Evolutionary conservation across 2,797 vertebrate species (phyloP).

Genomic region (Alectoris magna): DNA sequence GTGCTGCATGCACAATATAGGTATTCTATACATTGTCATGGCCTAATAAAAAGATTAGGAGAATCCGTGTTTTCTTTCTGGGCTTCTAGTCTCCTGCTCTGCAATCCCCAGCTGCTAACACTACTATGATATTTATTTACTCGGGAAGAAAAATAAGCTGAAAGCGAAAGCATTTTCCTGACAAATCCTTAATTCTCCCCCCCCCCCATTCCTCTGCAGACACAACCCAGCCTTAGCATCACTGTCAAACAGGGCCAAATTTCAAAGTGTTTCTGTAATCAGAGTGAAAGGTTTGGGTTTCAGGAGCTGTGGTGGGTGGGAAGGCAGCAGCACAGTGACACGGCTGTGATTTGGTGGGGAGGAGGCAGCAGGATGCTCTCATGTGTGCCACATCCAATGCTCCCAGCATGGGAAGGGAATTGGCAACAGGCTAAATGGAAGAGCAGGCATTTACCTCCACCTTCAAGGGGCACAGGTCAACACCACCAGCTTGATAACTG

Average conservation of each 20-base stretch:
- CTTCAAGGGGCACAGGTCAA: background rate
- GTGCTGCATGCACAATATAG: background rate
- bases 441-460: background rate
- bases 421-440: background rate
- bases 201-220: background rate
- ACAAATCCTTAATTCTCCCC: background rate
- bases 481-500: background rate
- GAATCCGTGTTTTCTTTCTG: background rate
- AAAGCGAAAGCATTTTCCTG: background rate
- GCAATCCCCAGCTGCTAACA: background rate
- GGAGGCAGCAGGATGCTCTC: background rate
- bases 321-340: background rate
- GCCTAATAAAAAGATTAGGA: background rate
- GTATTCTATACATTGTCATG: background rate
- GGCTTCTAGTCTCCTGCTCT: background rate
- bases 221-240: background rate
- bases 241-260: background rate
- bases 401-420: accelerated
- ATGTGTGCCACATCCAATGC: too few species aligned
- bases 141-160: background rate
- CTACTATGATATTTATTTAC: background rate
- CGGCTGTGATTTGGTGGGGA: background rate
- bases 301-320: accelerated
- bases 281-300: background rate
- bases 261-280: background rate